Evolutionary conservation across 2,113 vertebrate species (phyloP), one percentile per base, ranked within the genome.

Genomic region (Scomber japonicus): DNA sequence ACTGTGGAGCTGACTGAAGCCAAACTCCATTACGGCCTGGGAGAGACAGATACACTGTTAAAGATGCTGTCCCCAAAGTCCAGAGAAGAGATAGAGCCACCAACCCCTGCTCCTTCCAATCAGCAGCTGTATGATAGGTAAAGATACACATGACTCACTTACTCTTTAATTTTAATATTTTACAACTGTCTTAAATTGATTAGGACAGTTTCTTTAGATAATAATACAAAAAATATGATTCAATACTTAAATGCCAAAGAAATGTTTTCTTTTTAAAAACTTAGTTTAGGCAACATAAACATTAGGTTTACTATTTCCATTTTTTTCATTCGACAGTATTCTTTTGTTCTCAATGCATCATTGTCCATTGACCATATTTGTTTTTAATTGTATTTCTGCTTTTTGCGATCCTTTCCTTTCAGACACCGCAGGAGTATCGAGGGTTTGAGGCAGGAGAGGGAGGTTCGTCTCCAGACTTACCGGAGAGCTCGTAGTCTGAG

Each of bases 1-100:
- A 98, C 95, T 0, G 92, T 97, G 81, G 97, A 99, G 62, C 95
- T 99, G 80, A 89, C 95, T 0, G 98, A 99, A 92, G 97, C 98
- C 8, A 99, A 97, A 80, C 93, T 99, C 27, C 96, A 96, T 81
- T 97, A 95, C 0, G 94, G 97, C 80, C 96, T 97, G 0, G 97
- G 97, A 35, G 95, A 98, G 90, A 96, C 97, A 0, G 98, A 98
- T 0, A 95, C 97, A 0, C 83, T 98, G 78, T 88, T 99, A 30
- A 96, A 94, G 86, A 93, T 96, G 80, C 89, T 98, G 50, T 96
- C 97, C 56, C 95, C 81, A 0, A 95, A 93, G 63, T 84, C 89
- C 3, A 92, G 88, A 13, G 95, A 95, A 2, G 94, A 94, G 0
- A 60, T 71, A 21, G 93, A 93, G 0, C 51, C 85, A 0, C 53